Conservation (phyloP, 2,797 vertebrate species). For the Spinus olivaceus region DNA sequence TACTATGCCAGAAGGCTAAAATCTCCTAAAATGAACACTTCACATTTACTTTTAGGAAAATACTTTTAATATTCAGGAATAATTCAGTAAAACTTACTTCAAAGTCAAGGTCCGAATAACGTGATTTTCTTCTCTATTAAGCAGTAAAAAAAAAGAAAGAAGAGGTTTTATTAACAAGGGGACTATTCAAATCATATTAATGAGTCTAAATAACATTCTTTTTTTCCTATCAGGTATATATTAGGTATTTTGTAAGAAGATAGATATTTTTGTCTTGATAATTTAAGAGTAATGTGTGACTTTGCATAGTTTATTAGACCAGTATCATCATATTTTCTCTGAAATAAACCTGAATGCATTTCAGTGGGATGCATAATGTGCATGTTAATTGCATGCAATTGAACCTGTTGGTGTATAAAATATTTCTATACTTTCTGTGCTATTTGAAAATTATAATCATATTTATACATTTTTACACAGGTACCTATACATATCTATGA, state of each 20-base stretch:
- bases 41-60: constrained; percentile 45
- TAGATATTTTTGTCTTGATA: not conserved
- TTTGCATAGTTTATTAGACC: not conserved
- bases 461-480: not conserved
- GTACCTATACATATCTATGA: not conserved
- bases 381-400: constrained; percentile 16
- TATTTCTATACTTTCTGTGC: not conserved
- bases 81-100: constrained; percentile 87
- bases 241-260: not conserved
- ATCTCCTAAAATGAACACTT: constrained; percentile 10
- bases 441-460: not conserved
- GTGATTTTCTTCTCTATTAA: constrained; percentile 97
- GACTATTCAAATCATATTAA: constrained; percentile 45
- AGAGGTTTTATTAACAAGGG: constrained; percentile 70
- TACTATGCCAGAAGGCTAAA: not conserved
- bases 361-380: not conserved
- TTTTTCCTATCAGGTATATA: not conserved
- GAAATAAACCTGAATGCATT: constrained; percentile 16
- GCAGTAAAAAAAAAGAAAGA: constrained; percentile 66
- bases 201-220: constrained; percentile 29
- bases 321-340: not conserved
- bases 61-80: constrained; percentile 57
- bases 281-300: not conserved
- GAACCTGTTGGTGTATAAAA: not conserved
- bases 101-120: constrained; percentile 99